Conservation (phyloP, 2,888 invertebrate species). For the Teleiodes luculella region DNA sequence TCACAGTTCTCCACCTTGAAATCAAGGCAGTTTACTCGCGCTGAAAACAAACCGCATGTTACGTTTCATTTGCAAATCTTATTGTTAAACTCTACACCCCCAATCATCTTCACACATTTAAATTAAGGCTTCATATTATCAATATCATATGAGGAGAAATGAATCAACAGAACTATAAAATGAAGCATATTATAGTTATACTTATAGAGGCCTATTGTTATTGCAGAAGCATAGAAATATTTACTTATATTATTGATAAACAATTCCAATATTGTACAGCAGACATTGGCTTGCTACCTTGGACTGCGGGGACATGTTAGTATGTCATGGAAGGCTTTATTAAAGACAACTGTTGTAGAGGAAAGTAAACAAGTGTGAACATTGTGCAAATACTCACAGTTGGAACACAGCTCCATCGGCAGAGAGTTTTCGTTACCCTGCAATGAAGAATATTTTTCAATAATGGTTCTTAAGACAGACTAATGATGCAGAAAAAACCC, state of each 20-base stretch:
- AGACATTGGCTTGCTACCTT: neutral
- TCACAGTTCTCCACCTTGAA: constrained; percentile 81
- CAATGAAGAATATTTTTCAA: constrained; percentile 38
- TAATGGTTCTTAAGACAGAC: too few relatives aligned
- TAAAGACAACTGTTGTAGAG: neutral
- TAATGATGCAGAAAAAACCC: too few relatives aligned
- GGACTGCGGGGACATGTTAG: neutral
- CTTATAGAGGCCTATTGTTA: neutral
- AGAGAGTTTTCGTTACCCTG: constrained; percentile 98
- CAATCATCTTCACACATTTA: constrained; percentile 12
- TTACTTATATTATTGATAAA: constrained; percentile 6
- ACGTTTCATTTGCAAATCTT: constrained; percentile 60
- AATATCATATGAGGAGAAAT: neutral
- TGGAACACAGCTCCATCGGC: constrained; percentile 98
- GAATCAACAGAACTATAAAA: neutral
- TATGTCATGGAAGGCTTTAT: constrained; percentile 3
- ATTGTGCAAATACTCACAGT: constrained; percentile 85
- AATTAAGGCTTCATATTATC: neutral
- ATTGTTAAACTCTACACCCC: constrained; percentile 35
- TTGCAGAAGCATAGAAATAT: constrained; percentile 6
- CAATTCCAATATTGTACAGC: constrained; percentile 5
- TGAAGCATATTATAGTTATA: constrained; percentile 2
- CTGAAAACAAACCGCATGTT: constrained; percentile 77
- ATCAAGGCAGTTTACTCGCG: constrained; percentile 80
- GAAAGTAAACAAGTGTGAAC: neutral